A percentile compares a stretch with the other conserved stretches of the same genome.
Conservation (phyloP, 2,113 vertebrate species). For the Colius striatus region DNA sequence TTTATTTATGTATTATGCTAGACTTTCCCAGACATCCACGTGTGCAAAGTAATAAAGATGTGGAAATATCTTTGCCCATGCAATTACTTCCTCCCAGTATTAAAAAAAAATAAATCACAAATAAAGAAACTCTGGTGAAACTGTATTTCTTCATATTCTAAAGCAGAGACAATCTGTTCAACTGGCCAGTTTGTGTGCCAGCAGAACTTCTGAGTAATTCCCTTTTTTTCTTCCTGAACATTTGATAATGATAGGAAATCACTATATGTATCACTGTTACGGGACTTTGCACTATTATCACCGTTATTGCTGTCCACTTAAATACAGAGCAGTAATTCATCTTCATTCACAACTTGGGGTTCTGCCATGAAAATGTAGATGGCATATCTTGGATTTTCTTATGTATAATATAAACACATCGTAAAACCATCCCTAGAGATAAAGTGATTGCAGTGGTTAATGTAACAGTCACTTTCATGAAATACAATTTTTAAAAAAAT, state of each 20-base stretch:
- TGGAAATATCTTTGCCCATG: not conserved
- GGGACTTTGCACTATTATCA: not conserved
- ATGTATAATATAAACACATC: not conserved
- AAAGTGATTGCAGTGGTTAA: not conserved
- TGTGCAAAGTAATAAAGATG: not conserved
- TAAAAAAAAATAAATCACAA: not conserved
- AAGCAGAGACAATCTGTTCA: not conserved
- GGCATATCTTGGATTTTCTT: not conserved
- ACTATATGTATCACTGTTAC: not conserved
- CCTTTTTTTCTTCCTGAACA: not conserved
- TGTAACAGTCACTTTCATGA: not conserved
- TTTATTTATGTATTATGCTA: not conserved
- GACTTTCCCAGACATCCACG: not conserved
- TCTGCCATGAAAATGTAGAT: not conserved
- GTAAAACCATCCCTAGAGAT: not conserved
- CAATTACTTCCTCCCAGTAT: not conserved
- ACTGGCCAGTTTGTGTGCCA: not conserved
- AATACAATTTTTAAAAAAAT: not conserved
- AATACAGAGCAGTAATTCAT: not conserved
- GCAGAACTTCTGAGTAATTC: not conserved
- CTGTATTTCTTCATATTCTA: not conserved
- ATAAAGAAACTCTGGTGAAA: not conserved
- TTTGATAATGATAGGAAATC: not conserved
- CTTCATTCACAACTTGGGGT: not conserved
- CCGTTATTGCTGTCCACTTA: not conserved